phyloP scores from a whole-genome alignment of 2,888 invertebrate genomes.

The Acutogordius australiensis region DNA sequence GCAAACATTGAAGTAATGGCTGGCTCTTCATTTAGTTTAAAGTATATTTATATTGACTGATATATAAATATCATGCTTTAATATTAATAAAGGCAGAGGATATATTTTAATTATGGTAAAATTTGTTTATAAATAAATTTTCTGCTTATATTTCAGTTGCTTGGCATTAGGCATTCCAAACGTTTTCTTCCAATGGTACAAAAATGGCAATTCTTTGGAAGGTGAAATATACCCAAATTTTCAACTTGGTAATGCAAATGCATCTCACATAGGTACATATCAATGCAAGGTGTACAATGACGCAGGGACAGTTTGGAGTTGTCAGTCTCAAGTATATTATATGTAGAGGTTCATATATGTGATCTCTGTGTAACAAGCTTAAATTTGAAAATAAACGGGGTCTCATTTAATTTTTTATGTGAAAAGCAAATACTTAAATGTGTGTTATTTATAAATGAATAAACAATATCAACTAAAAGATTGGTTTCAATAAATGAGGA shows the following conservation, averaged over 20 bases:
- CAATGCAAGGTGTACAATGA: constrained; percentile 7
- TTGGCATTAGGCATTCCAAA: not conserved
- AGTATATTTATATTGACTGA: too few relatives aligned
- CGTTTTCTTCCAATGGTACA: not conserved
- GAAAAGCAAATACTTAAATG: too few relatives aligned
- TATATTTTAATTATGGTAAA: not conserved
- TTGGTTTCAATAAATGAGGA: too few relatives aligned
- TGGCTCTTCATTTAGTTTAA: not conserved
- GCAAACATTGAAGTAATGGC: not conserved
- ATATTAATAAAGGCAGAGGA: not conserved
- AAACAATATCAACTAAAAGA: too few relatives aligned
- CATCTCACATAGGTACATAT: not conserved
- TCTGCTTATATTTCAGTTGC: too few relatives aligned
- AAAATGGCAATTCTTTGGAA: not conserved
- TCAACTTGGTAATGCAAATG: not conserved
- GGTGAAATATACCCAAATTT: not conserved
- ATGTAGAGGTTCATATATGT: too few relatives aligned
- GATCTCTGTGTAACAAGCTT: too few relatives aligned
- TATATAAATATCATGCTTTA: too few relatives aligned
- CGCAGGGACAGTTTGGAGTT: not conserved
- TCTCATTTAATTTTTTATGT: too few relatives aligned
- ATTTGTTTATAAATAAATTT: not conserved
- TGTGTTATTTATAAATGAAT: too few relatives aligned
- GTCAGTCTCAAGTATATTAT: not conserved
- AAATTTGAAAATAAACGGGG: too few relatives aligned